A percentile compares a stretch with the other conserved stretches of the same genome.
Conservation (phyloP, 2,797 vertebrate genomes). For the Chaetophractus vellerosus region DNA sequence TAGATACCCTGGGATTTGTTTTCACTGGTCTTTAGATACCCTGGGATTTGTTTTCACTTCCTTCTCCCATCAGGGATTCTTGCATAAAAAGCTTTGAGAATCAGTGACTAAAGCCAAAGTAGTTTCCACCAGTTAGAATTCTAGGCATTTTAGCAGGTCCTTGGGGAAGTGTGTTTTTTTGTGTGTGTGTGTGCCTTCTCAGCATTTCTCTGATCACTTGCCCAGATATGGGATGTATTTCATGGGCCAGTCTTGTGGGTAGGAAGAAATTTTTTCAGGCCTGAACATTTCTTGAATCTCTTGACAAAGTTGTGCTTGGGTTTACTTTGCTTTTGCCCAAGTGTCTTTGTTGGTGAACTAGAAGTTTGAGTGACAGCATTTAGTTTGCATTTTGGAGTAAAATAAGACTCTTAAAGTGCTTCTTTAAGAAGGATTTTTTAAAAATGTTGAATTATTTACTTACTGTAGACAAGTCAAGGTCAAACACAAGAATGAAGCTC, state of each 20-base stretch:
- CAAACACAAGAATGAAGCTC: constrained; percentile 45
- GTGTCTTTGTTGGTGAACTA: background rate
- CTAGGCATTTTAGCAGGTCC: constrained; percentile 40
- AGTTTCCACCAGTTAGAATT: constrained; percentile 33
- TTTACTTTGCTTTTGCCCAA: background rate
- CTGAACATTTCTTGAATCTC: constrained; percentile 39
- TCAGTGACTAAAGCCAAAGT: constrained; percentile 37
- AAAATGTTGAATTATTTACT: constrained; percentile 54
- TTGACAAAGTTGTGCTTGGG: background rate
- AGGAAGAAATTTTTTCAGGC: constrained; percentile 21
- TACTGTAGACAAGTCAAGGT: background rate
- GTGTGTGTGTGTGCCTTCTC: background rate
- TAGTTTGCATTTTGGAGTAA: constrained; percentile 1
- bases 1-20: background rate
- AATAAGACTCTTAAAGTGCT: background rate
- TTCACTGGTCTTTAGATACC: background rate
- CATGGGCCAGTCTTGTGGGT: background rate
- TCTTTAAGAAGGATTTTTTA: background rate
- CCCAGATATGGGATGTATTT: constrained; percentile 20
- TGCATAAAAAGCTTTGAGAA: constrained; percentile 41
- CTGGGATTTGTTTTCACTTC: constrained; percentile 48
- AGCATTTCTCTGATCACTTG: constrained; percentile 56
- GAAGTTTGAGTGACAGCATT: background rate
- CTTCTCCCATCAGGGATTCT: constrained; percentile 24
- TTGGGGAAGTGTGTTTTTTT: background rate